phyloP scores from a whole-genome alignment of 2,113 vertebrate genomes.

The Leptosomus discolor region DNA sequence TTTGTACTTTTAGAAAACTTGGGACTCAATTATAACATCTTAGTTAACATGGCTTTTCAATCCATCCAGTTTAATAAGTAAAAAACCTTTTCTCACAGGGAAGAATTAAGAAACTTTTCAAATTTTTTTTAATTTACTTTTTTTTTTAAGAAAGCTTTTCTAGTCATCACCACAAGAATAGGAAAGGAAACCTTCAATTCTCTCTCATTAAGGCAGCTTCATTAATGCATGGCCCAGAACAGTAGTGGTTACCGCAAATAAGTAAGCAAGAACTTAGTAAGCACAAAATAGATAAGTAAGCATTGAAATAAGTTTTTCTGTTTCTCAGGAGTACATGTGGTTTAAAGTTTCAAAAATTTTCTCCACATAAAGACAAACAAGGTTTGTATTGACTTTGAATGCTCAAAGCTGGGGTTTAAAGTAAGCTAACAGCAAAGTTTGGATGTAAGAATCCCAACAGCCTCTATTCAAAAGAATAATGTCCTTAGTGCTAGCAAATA shows the following conservation, averaged over 20 bases:
- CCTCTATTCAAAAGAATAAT: neutral
- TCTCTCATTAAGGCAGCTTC: neutral
- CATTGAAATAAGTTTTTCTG: neutral
- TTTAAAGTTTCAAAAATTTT: neutral
- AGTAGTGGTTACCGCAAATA: neutral
- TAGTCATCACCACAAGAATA: neutral
- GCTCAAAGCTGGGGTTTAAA: neutral
- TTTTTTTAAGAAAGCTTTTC: neutral
- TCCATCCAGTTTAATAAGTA: neutral
- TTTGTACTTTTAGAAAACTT: neutral
- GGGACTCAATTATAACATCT: rapidly evolving
- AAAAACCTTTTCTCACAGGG: neutral
- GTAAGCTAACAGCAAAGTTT: neutral
- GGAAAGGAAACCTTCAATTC: neutral
- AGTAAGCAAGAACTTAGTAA: neutral
- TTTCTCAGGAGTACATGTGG: neutral
- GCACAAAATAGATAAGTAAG: neutral
- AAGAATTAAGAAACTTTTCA: neutral
- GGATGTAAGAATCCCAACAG: neutral
- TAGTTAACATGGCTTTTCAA: neutral
- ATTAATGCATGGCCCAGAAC: neutral
- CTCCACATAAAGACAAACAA: neutral
- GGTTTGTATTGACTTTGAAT: neutral
- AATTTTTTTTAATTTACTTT: neutral
- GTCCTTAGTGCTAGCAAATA: neutral